Percentiles rank a stretch among this genome's conserved stretches.
These are phyloP conservation scores for Cheilosia grossa DNA, from an alignment of 2,888 invertebrate genomes.

Conservation along the genomic window DNA sequence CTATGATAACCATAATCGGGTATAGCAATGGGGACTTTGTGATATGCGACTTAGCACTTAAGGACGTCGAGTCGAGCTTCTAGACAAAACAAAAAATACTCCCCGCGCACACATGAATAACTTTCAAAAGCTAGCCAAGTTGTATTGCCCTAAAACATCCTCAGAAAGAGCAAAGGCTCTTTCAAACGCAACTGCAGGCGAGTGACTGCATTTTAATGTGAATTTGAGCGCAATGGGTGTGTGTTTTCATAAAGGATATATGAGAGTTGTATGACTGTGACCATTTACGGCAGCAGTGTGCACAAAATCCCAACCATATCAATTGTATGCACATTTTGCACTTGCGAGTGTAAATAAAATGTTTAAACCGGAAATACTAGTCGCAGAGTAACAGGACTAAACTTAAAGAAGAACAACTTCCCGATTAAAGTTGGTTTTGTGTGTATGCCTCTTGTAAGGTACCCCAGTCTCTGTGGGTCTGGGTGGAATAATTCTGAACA, in stretches of 20 bases:
- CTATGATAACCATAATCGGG: no score
- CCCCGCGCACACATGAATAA: no score
- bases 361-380: constrained; percentile 25
- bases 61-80: no score
- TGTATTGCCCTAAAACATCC: not conserved
- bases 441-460: not conserved
- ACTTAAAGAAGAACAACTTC: not conserved
- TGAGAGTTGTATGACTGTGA: constrained; percentile 14
- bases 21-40: no score
- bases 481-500: not conserved
- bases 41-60: no score
- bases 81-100: no score
- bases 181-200: constrained; percentile 14
- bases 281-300: constrained; percentile 39
- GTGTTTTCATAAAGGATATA: not conserved
- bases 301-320: constrained; percentile 29
- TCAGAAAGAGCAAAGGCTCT: constrained; percentile 3
- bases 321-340: constrained; percentile 46
- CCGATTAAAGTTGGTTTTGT: not conserved
- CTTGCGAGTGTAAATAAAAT: constrained; percentile 46
- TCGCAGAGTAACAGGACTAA: not conserved
- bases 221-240: constrained; percentile 35
- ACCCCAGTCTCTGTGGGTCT: not conserved
- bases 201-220: constrained; percentile 10
- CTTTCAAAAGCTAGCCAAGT: no score